Percentiles rank a stretch among this genome's conserved stretches.
Evolutionary conservation across 2,797 vertebrate species (phyloP).

Genomic region (Schizopygopsis malacanthus): DNA sequence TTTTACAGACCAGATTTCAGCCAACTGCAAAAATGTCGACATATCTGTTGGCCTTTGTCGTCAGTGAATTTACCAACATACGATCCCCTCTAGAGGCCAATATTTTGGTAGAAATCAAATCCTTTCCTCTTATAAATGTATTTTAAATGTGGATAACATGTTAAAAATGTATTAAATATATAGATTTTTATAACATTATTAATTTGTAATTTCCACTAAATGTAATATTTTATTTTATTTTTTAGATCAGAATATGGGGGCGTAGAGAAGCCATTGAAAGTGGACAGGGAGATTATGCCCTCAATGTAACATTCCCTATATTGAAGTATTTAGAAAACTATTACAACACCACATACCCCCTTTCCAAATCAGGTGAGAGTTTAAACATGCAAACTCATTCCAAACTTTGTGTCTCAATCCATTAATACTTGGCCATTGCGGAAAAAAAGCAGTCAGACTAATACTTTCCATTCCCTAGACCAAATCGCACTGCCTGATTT

Average conservation of each 20-base stretch:
- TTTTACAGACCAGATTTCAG: constrained; percentile 76
- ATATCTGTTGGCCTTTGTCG: constrained; percentile 90
- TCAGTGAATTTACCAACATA: constrained; percentile 75
- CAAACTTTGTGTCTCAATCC: background rate
- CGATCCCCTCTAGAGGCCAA: fast-evolving
- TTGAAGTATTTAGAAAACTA: constrained; percentile 81
- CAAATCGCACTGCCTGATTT: constrained; percentile 93
- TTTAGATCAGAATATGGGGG: constrained; percentile 91
- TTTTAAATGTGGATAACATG: too few species aligned
- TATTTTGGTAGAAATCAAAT: constrained; percentile 70
- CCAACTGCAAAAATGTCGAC: constrained; percentile 89
- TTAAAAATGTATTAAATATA: background rate
- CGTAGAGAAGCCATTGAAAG: constrained; percentile 74
- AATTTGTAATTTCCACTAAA: background rate
- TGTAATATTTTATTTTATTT: background rate
- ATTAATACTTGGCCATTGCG: background rate
- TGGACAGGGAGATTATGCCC: constrained; percentile 80
- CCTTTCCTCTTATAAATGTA: background rate
- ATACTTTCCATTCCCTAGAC: constrained; percentile 72
- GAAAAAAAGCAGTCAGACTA: background rate
- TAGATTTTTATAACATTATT: background rate
- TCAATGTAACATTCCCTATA: constrained; percentile 79
- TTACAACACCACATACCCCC: constrained; percentile 82
- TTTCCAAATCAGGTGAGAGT: constrained; percentile 85
- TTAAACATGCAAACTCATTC: background rate